phyloP scores from a whole-genome alignment of 2,113 vertebrate genomes.

The Abramis brama region DNA sequence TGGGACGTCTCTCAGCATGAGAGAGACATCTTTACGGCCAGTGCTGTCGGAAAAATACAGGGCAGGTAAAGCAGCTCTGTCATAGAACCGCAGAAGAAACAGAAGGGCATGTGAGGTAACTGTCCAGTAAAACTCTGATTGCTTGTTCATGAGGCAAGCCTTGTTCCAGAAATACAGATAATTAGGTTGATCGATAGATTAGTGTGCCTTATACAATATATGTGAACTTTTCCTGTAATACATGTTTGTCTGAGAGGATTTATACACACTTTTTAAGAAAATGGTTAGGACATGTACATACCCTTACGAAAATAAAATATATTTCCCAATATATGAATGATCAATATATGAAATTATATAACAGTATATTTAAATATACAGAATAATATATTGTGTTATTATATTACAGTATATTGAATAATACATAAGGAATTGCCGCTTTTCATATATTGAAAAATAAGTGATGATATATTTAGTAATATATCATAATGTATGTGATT shows the following conservation, averaged over 20 bases:
- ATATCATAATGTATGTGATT: too few species aligned
- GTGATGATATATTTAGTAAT: too few species aligned
- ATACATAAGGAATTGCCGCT: too few species aligned
- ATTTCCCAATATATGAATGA: too few species aligned
- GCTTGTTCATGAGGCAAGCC: neutral
- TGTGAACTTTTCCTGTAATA: neutral
- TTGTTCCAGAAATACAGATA: neutral
- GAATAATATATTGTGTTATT: too few species aligned
- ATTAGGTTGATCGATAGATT: neutral
- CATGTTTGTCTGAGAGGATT: neutral
- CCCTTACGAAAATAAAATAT: too few species aligned
- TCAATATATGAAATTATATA: too few species aligned
- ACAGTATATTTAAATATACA: too few species aligned
- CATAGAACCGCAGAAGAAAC: constrained; percentile 3
- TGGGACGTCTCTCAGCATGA: constrained; percentile 70
- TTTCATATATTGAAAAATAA: too few species aligned
- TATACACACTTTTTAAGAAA: neutral
- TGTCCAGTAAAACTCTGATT: neutral
- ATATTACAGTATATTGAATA: too few species aligned
- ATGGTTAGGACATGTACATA: constrained; percentile 27
- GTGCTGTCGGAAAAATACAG: constrained; percentile 37
- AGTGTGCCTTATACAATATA: neutral
- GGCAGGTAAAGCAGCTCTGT: constrained; percentile 21
- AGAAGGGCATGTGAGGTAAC: constrained; percentile 30
- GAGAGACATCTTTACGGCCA: constrained; percentile 76